Conservation (phyloP, 2,888 invertebrate species). For the Anthophora plumipes region DNA sequence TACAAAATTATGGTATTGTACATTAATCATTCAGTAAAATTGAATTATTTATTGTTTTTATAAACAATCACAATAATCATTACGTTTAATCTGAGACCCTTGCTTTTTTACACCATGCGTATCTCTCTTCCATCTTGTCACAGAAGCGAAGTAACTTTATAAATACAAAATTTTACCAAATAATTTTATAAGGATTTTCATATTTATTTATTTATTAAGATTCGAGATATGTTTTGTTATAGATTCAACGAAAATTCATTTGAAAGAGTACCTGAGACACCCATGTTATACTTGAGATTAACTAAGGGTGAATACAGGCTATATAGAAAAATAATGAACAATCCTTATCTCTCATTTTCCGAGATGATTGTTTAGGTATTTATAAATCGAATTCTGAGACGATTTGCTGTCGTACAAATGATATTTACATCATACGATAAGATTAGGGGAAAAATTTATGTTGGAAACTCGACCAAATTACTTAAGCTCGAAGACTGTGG, state of each 20-base stretch:
- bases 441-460: conserved; percentile 53
- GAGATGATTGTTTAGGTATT: conserved; percentile 45
- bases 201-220: conserved; percentile 59
- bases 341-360: conserved; percentile 43
- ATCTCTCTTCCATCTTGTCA: not conserved
- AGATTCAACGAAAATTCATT: conserved; percentile 39
- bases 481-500: conserved; percentile 69
- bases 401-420: conserved; percentile 31
- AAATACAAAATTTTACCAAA: conserved; percentile 13
- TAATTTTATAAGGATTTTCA: conserved; percentile 16
- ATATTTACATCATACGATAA: conserved; percentile 54
- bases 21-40: not conserved
- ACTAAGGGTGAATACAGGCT: conserved; percentile 35
- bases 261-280: conserved; percentile 62
- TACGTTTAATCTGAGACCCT: not conserved
- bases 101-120: not conserved
- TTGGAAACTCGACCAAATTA: conserved; percentile 72
- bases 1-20: not conserved
- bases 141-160: conserved; percentile 6
- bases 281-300: conserved; percentile 40
- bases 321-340: conserved; percentile 37
- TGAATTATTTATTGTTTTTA: not conserved
- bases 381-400: conserved; percentile 45
- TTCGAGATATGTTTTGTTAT: conserved; percentile 38
- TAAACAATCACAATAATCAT: not conserved